phyloP scores from a whole-genome alignment of 2,797 vertebrate species.

The Scolopax bukidnonensis region DNA sequence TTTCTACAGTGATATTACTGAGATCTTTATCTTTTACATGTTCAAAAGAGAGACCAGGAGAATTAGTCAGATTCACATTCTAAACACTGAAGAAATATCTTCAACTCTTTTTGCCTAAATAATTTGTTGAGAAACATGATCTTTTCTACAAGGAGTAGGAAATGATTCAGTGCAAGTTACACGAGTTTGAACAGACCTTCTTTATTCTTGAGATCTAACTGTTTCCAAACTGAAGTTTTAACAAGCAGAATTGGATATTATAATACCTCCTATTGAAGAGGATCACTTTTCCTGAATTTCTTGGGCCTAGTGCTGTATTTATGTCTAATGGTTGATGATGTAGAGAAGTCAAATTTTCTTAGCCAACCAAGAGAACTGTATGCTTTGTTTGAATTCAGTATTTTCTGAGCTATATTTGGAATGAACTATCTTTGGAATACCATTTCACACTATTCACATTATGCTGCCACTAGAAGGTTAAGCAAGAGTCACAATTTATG shows the following conservation, averaged over 20 bases:
- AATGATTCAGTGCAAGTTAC: not conserved
- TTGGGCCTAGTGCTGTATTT: not conserved
- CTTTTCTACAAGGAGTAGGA: not conserved
- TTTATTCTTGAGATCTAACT: not conserved
- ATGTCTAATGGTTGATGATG: not conserved
- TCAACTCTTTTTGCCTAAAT: not conserved
- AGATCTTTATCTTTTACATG: not conserved
- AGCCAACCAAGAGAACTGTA: constrained; percentile 5
- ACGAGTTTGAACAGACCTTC: not conserved
- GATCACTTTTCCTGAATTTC: not conserved
- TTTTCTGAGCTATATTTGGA: constrained; percentile 24
- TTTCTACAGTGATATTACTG: not conserved
- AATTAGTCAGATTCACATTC: not conserved
- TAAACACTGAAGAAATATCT: not conserved
- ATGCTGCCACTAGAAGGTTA: not conserved
- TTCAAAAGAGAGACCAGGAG: not conserved
- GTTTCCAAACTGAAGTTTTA: not conserved
- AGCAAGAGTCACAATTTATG: not conserved
- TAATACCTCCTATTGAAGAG: not conserved
- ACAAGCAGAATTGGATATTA: not conserved
- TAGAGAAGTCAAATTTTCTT: constrained; percentile 35
- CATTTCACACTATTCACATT: not conserved
- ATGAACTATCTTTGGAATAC: not conserved
- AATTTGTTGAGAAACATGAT: not conserved
- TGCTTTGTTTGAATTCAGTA: constrained; percentile 1